These are phyloP conservation scores for Zygaena filipendulae DNA, from an alignment of 2,888 invertebrate species.

Conservation along the genomic window DNA sequence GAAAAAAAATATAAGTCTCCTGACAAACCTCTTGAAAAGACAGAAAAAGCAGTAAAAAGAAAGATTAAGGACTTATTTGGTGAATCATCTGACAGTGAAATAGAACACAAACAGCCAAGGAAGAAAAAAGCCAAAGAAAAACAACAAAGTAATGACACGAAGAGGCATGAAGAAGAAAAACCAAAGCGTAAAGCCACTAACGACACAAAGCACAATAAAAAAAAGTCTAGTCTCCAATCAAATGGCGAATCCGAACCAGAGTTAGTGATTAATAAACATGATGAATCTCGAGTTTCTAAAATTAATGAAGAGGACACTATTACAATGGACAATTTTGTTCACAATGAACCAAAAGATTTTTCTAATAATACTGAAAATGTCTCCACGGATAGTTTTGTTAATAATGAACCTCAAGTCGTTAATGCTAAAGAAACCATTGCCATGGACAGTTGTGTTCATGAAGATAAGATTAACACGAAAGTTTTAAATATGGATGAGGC, in stretches of 20 bases:
- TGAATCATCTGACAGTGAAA: constrained; percentile 56
- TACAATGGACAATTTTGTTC: constrained; percentile 4
- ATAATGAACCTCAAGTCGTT: not conserved
- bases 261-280: constrained; percentile 35
- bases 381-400: not conserved
- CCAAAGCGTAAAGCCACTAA: constrained; percentile 12
- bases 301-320: constrained; percentile 19
- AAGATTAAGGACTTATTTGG: constrained; percentile 63
- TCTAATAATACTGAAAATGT: not conserved
- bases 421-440: not conserved
- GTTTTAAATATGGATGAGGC: constrained; percentile 25
- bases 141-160: too few relatives aligned
- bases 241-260: constrained; percentile 39
- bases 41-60: constrained; percentile 38
- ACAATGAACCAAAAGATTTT: not conserved
- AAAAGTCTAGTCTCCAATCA: constrained; percentile 17
- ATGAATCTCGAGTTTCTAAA: constrained; percentile 21
- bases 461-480: too few relatives aligned
- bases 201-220: constrained; percentile 18
- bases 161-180: constrained; percentile 6
- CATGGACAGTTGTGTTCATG: not conserved
- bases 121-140: constrained; percentile 31
- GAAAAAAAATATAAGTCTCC: too few relatives aligned
- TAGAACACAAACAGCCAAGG: constrained; percentile 26
- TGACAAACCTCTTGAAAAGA: constrained; percentile 23